Percentiles rank a stretch among this genome's conserved stretches.
These are phyloP conservation scores for Rhopalosiphum padi DNA, from an alignment of 1,140 invertebrate genomes.

Conservation along the genomic window DNA sequence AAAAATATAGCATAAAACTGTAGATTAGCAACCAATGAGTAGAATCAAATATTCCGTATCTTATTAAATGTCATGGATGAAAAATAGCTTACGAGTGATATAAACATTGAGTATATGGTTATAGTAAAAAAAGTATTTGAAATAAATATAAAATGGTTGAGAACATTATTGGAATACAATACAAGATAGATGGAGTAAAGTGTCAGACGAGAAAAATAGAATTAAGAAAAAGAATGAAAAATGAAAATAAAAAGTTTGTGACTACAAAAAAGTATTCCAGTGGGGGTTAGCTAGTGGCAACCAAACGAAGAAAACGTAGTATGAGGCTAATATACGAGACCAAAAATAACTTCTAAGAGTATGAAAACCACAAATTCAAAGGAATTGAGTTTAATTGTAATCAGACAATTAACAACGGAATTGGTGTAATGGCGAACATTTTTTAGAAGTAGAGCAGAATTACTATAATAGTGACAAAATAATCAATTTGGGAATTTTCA, in stretches of 20 bases:
- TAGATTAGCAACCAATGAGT: too few relatives aligned
- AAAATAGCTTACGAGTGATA: neutral
- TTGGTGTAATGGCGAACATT: too few relatives aligned
- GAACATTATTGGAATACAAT: neutral
- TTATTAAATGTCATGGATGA: neutral
- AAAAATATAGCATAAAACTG: too few relatives aligned
- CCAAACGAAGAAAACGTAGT: neutral
- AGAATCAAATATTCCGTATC: too few relatives aligned
- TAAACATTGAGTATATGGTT: neutral
- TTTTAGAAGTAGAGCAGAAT: too few relatives aligned
- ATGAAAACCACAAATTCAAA: neutral
- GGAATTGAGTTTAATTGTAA: neutral
- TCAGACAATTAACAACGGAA: neutral
- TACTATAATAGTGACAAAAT: neutral
- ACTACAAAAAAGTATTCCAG: neutral
- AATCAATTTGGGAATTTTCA: neutral
- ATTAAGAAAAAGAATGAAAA: neutral
- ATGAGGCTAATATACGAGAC: neutral
- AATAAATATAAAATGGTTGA: neutral
- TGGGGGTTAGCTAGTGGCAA: neutral
- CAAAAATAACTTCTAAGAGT: neutral
- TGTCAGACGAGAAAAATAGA: slow-evolving; percentile 9
- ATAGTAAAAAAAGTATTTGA: neutral
- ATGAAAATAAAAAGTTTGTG: neutral
- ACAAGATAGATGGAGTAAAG: neutral